Conservation (phyloP, 92 coral and sea anemone genomes). For the Palythoa grandiflora region DNA sequence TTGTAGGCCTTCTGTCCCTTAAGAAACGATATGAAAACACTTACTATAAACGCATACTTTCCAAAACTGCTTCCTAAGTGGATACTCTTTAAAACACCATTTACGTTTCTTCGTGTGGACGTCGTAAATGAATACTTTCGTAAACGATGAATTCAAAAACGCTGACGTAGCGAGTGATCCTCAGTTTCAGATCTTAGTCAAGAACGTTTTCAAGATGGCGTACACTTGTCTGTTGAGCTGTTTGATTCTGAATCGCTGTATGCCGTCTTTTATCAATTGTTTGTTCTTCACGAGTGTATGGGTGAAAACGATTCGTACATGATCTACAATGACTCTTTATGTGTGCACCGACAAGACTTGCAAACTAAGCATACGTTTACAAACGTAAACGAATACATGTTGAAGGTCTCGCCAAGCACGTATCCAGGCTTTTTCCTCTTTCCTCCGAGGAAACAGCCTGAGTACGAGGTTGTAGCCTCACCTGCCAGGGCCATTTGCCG, state of each 20-base stretch:
- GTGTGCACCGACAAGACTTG: not conserved
- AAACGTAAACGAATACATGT: not conserved
- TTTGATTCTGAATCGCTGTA: not conserved
- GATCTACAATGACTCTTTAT: not conserved
- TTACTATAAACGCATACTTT: not conserved
- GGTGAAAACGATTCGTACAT: not conserved
- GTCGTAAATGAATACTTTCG: not conserved
- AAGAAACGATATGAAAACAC: not conserved
- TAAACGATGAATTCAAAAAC: not conserved
- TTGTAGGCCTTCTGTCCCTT: too few species aligned
- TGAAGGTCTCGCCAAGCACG: not conserved
- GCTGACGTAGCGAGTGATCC: not conserved
- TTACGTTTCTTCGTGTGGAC: not conserved
- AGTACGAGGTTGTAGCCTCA: not conserved
- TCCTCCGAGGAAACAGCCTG: slow-evolving; percentile 8
- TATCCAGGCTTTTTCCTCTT: too few species aligned
- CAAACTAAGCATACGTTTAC: not conserved
- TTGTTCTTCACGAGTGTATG: not conserved
- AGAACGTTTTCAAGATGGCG: not conserved
- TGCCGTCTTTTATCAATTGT: not conserved
- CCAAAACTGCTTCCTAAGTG: too few species aligned
- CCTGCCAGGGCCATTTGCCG: slow-evolving; percentile 77
- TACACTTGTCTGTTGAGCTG: not conserved
- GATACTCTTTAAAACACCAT: not conserved
- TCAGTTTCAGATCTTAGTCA: not conserved